Percentiles rank a stretch among this genome's conserved stretches.
phyloP scores from a whole-genome alignment of 2,888 invertebrate genomes.

The Agrotis clavis region DNA sequence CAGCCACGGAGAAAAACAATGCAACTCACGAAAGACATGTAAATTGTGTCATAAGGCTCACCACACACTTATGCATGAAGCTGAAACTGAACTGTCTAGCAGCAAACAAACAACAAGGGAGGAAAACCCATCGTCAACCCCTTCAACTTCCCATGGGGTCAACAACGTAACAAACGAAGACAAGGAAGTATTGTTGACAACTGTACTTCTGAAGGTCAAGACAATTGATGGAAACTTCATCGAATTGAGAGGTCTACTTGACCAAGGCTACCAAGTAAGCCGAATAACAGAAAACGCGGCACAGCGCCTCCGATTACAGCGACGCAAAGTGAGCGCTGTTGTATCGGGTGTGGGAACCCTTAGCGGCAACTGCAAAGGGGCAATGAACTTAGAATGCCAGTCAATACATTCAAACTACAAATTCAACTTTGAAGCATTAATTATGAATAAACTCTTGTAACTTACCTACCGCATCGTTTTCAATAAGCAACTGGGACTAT shows the following conservation, averaged over 20 bases:
- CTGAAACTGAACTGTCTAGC: background rate
- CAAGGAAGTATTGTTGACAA: constrained; percentile 1
- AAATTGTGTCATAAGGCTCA: constrained; percentile 17
- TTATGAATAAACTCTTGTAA: constrained; percentile 12
- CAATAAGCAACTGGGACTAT: constrained; percentile 17
- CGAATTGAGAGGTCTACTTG: background rate
- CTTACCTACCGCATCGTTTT: constrained; percentile 5
- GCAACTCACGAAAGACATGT: background rate
- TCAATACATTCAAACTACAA: constrained; percentile 12
- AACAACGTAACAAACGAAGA: background rate
- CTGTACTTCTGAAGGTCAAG: constrained; percentile 9
- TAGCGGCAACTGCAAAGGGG: constrained; percentile 28
- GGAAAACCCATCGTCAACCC: background rate
- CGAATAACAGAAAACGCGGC: constrained; percentile 28
- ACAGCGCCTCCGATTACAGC: constrained; percentile 26
- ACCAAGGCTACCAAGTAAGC: background rate
- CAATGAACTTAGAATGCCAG: constrained; percentile 16
- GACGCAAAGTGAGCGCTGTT: constrained; percentile 16
- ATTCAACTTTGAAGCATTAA: background rate
- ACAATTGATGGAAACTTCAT: background rate
- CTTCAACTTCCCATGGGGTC: background rate
- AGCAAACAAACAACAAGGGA: too few relatives aligned
- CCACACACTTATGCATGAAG: constrained; percentile 27
- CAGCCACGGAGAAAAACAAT: background rate
- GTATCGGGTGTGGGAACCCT: constrained; percentile 32